Evolutionary conservation across 2,113 vertebrate genomes (phyloP).

Genomic region (Perca schrenkii): DNA sequence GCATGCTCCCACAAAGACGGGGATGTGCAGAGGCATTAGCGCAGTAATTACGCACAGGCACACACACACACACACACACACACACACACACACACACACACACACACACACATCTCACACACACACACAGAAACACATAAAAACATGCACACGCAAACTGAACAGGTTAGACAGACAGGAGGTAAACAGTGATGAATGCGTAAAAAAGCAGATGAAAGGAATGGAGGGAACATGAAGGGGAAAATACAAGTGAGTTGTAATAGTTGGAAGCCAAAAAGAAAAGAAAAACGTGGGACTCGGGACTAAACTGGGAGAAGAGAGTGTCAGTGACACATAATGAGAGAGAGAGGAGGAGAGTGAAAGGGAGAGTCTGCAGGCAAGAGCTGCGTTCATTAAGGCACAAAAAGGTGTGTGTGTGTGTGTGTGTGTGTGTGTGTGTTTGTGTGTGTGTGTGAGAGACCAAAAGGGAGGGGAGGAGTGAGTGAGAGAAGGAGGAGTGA

Average conservation of each 20-base stretch:
- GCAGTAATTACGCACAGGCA: constrained; percentile 31
- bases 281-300: constrained; percentile 27
- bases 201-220: neutral
- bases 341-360: constrained; percentile 48
- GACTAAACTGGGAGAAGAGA: constrained; percentile 34
- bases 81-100: constrained; percentile 1
- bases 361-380: constrained; percentile 62
- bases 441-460: neutral
- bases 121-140: constrained; percentile 26
- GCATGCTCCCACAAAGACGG: constrained; percentile 59
- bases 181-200: constrained; percentile 24
- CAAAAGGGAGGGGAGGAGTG: constrained; percentile 36
- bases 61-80: constrained; percentile 28
- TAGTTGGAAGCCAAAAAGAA: neutral
- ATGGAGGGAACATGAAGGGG: neutral
- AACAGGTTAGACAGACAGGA: constrained; percentile 43
- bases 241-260: neutral
- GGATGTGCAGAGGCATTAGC: constrained; percentile 58
- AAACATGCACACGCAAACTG: neutral
- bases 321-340: constrained; percentile 65
- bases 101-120: constrained; percentile 30
- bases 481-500: constrained; percentile 59
- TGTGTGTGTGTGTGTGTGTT: constrained; percentile 35
- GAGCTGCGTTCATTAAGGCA: constrained; percentile 75
- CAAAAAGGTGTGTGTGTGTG: constrained; percentile 58